Conservation (phyloP, 2,113 vertebrate species). For the Triplophysa siluroides region DNA sequence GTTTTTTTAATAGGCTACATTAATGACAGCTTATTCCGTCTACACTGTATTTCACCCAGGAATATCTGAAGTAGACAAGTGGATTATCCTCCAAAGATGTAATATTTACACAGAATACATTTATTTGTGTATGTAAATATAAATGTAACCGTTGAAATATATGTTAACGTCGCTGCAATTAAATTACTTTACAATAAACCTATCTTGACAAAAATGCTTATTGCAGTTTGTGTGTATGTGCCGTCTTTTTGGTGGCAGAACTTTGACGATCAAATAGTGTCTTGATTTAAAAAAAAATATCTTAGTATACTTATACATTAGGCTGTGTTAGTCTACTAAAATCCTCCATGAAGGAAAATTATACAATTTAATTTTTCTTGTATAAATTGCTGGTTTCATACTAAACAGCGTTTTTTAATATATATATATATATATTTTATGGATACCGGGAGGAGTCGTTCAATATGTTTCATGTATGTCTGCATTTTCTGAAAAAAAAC, state of each 20-base stretch:
- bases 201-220: not conserved
- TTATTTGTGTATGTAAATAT: not conserved
- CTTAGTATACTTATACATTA: not conserved
- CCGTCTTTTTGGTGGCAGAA: not conserved
- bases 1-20: not conserved
- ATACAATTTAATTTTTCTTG: not conserved
- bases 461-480: conserved; percentile 9
- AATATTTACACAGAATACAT: not conserved
- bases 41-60: not conserved
- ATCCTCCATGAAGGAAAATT: not conserved
- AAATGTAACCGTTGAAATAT: not conserved
- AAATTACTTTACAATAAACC: not conserved
- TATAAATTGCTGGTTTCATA: not conserved
- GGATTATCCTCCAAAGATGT: not conserved
- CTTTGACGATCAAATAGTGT: no score
- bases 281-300: not conserved
- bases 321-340: no score
- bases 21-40: not conserved
- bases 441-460: not conserved
- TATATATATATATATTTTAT: no score
- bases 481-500: not conserved
- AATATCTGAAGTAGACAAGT: not conserved
- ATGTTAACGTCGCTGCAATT: not conserved
- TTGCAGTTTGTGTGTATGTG: not conserved
- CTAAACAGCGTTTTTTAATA: not conserved